These are phyloP conservation scores for Oasisia sp. DNA, from an alignment of 2,888 invertebrate species.

Conservation along the genomic window DNA sequence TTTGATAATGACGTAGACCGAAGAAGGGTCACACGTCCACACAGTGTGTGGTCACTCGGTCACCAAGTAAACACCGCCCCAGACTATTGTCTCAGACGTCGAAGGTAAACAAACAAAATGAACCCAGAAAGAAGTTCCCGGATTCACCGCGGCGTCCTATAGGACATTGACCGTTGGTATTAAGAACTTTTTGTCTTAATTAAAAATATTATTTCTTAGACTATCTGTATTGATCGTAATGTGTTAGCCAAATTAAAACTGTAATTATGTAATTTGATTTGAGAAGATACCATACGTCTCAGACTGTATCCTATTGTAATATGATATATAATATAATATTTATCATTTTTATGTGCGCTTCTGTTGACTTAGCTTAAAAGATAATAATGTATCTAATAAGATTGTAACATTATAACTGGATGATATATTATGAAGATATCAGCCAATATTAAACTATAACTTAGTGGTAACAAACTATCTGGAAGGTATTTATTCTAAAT, in stretches of 20 bases:
- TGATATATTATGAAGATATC: neutral
- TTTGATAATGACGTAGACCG: too few relatives aligned
- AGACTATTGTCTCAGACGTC: neutral
- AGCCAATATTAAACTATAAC: neutral
- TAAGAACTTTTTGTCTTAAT: neutral
- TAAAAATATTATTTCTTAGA: neutral
- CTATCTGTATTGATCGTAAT: neutral
- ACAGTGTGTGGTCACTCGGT: too few relatives aligned
- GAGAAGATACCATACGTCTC: neutral
- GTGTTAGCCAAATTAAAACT: neutral
- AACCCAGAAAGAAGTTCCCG: neutral
- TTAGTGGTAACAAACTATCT: neutral
- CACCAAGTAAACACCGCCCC: neutral
- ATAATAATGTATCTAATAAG: too few relatives aligned
- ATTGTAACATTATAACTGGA: too few relatives aligned
- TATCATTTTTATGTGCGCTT: too few relatives aligned
- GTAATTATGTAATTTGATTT: neutral
- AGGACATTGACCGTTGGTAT: neutral
- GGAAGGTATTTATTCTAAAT: neutral
- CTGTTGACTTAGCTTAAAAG: too few relatives aligned
- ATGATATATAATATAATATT: too few relatives aligned
- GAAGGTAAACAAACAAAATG: neutral
- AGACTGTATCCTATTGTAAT: neutral
- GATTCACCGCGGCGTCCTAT: neutral
- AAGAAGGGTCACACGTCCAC: too few relatives aligned